A percentile compares a stretch with the other conserved stretches of the same genome.
These are phyloP conservation scores for Zoanthus sansibaricus DNA, from an alignment of 92 coral and sea anemone species.

Conservation along the genomic window DNA sequence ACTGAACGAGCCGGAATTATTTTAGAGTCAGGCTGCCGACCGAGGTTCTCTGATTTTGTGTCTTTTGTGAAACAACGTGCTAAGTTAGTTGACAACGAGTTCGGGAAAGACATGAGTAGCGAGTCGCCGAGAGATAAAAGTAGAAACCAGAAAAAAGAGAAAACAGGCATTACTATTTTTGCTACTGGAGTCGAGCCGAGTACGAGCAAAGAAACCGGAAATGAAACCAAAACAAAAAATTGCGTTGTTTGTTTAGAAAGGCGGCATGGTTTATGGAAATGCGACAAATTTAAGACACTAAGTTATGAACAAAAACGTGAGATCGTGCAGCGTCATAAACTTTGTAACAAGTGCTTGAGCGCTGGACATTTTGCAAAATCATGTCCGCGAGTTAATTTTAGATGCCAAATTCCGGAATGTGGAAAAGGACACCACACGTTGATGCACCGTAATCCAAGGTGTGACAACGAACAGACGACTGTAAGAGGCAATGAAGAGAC, in stretches of 20 bases:
- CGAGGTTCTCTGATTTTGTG: slow-evolving; percentile 63
- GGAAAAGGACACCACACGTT: slow-evolving; percentile 64
- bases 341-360: slow-evolving; percentile 69
- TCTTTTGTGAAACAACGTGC: slow-evolving; percentile 45
- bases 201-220: not conserved
- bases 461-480: not conserved
- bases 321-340: slow-evolving; percentile 49
- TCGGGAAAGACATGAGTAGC: slow-evolving; percentile 25
- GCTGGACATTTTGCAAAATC: slow-evolving; percentile 18
- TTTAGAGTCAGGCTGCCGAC: slow-evolving; percentile 60
- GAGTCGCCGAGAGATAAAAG: not conserved
- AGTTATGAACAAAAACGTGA: slow-evolving; percentile 23
- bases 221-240: slow-evolving; percentile 1
- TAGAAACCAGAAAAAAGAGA: slow-evolving; percentile 3
- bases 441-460: slow-evolving; percentile 47
- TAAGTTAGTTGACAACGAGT: slow-evolving; percentile 21
- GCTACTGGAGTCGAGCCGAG: slow-evolving; percentile 5
- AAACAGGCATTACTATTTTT: not conserved
- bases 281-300: slow-evolving; percentile 39
- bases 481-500: not conserved
- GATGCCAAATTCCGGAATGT: slow-evolving; percentile 50
- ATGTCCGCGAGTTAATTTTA: slow-evolving; percentile 61
- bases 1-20: slow-evolving; percentile 79
- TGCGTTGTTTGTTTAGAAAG: slow-evolving; percentile 57
- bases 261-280: slow-evolving; percentile 79